Evolutionary conservation across 2,113 vertebrate species (phyloP).

Genomic region (Colinus virginianus): DNA sequence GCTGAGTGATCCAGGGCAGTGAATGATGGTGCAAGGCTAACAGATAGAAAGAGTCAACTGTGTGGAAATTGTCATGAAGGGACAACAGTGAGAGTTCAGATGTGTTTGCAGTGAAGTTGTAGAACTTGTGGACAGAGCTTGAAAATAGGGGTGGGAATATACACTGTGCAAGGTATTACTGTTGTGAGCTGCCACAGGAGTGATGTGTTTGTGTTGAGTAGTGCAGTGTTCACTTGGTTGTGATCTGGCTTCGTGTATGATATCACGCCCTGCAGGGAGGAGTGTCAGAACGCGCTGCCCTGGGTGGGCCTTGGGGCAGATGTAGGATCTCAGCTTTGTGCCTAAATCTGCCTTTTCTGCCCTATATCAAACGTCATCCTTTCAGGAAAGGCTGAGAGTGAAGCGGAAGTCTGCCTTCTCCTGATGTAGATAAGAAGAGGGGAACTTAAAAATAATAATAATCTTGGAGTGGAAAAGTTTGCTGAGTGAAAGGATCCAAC

Average conservation of each 20-base stretch:
- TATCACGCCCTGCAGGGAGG: neutral
- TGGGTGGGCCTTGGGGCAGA: neutral
- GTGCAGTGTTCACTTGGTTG: neutral
- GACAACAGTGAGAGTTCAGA: neutral
- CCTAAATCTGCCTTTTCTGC: neutral
- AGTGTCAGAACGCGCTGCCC: neutral
- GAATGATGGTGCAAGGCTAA: neutral
- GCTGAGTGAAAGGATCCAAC: neutral
- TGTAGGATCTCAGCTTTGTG: neutral
- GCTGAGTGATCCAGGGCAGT: neutral
- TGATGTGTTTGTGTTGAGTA: accelerated
- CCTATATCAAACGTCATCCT: accelerated
- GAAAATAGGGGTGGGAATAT: neutral
- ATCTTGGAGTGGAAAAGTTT: neutral
- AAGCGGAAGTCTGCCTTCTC: neutral
- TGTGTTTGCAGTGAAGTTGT: neutral
- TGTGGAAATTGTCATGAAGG: neutral
- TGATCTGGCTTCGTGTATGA: neutral
- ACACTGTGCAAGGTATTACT: neutral
- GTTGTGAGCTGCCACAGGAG: neutral
- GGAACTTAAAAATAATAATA: neutral
- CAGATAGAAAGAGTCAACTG: neutral
- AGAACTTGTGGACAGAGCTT: neutral
- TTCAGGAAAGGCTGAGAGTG: neutral
- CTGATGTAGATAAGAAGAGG: accelerated